Evolutionary conservation across 2,113 vertebrate species (phyloP), one percentile per base, ranked within the genome.

Genomic region (Corapipo altera): DNA sequence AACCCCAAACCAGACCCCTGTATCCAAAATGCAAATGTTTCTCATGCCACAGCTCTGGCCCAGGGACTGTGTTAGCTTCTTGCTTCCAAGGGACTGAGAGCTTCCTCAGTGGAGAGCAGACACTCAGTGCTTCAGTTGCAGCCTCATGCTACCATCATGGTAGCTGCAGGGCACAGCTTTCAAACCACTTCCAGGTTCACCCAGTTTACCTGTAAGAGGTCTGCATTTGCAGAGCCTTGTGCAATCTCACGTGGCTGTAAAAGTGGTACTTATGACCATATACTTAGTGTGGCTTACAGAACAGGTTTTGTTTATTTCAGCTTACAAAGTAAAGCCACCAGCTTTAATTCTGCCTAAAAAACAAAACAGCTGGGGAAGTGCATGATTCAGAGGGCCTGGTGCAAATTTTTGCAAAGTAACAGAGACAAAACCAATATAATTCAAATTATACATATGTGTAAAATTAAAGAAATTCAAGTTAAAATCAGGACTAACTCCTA

Each of bases 381-480:
- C 79, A 91, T 4, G 58, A 74, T 54, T 90, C 85, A 59, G 70
- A 76, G 65, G 88, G 75, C 26, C 88, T 11, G 57, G 95, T 97
- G 95, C 96, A 98, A 97, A 97, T 83, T 90, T 89, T 85, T 93
- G 94, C 94, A 87, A 95, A 93, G 48, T 91, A 79, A 88, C 89
- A 92, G 54, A 82, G 52, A 87, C 32, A 84, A 93, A 88, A 58
- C 35, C 61, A 82, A 57, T 55, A 65, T 32, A 80, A 73, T 64
- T 94, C 62, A 57, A 95, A 96, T 30, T 32, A 91, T 28, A 93
- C 62, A 85, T 43, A 67, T 12, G 61, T 5, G 15, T 74, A 91
- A 88, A 93, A 65, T 27, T 57, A 73, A 76, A 92, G 33, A 95
- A 94, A 96, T 97, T 97, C 97, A 98, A 98, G 97, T 97, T 89